A percentile compares a stretch with the other conserved stretches of the same genome.
phyloP scores from a whole-genome alignment of 1,140 invertebrate species.

The Chironomus tepperi region DNA sequence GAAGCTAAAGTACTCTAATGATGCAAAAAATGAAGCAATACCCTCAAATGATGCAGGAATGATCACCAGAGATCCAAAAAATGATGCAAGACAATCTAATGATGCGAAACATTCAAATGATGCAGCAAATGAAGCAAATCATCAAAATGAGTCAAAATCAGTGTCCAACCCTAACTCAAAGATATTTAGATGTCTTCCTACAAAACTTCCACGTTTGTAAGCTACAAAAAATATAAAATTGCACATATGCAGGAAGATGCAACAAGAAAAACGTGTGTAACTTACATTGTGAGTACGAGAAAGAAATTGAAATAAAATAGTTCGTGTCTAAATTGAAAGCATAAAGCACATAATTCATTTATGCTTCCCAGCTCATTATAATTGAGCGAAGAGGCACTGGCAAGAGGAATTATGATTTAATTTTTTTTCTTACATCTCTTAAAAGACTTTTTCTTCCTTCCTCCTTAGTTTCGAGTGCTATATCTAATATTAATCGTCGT shows the following conservation, averaged over 20 bases:
- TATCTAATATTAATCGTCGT: too few relatives aligned
- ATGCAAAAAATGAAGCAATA: too few relatives aligned
- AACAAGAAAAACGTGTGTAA: background rate
- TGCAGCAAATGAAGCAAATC: too few relatives aligned
- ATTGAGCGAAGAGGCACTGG: background rate
- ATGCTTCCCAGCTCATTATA: slow-evolving; percentile 15
- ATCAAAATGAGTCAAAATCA: too few relatives aligned
- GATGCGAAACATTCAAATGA: too few relatives aligned
- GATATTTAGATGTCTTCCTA: background rate
- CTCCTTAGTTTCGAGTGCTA: too few relatives aligned
- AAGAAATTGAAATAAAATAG: background rate
- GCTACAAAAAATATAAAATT: too few relatives aligned
- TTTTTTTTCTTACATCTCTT: background rate
- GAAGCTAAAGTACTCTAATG: too few relatives aligned
- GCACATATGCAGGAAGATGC: background rate
- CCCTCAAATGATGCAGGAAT: too few relatives aligned
- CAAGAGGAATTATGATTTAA: slow-evolving; percentile 7
- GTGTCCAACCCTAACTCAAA: background rate
- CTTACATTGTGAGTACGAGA: background rate
- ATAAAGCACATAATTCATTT: slow-evolving; percentile 20
- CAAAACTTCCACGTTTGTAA: background rate
- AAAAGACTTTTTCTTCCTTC: too few relatives aligned
- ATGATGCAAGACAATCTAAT: too few relatives aligned
- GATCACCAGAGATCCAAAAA: too few relatives aligned
- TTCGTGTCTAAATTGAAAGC: background rate